Conservation (phyloP, 2,113 vertebrate genomes). For the Pollimyrus isidori region DNA sequence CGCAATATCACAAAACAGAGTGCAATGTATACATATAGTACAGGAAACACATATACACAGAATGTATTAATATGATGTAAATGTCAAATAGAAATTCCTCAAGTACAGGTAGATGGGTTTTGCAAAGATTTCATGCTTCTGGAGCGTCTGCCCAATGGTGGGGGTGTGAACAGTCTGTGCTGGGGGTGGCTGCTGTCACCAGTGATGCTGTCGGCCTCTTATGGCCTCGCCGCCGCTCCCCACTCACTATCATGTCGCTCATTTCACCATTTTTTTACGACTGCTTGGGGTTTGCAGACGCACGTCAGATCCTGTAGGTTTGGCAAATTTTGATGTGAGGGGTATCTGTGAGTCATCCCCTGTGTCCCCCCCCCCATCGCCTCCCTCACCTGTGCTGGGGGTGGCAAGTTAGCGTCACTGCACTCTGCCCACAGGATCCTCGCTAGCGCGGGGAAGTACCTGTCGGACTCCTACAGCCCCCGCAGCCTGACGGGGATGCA, state of each 20-base stretch:
- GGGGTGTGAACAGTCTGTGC: too few relatives aligned
- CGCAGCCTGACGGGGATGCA: conserved; percentile 82
- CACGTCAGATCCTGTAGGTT: neutral
- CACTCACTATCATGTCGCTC: neutral
- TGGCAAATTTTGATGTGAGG: neutral
- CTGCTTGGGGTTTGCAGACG: neutral
- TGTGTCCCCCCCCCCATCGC: neutral
- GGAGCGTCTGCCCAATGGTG: too few relatives aligned
- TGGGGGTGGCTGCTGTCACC: too few relatives aligned
- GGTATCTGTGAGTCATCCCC: neutral
- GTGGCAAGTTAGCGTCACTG: neutral
- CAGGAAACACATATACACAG: too few relatives aligned
- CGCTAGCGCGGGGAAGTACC: conserved; percentile 78
- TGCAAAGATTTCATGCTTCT: too few relatives aligned
- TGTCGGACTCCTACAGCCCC: conserved; percentile 87
- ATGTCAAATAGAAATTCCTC: too few relatives aligned
- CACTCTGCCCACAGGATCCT: conserved; percentile 67
- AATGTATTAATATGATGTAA: too few relatives aligned
- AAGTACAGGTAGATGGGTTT: too few relatives aligned
- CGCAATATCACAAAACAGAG: too few relatives aligned
- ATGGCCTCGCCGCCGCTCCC: too few relatives aligned
- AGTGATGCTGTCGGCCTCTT: too few relatives aligned
- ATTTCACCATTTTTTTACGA: neutral
- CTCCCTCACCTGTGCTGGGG: neutral
- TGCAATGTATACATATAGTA: too few relatives aligned